Evolutionary conservation across 37 sponge, comb jelly and placozoan species (phyloP).

Genomic region (Trichoplax adhaerens): DNA sequence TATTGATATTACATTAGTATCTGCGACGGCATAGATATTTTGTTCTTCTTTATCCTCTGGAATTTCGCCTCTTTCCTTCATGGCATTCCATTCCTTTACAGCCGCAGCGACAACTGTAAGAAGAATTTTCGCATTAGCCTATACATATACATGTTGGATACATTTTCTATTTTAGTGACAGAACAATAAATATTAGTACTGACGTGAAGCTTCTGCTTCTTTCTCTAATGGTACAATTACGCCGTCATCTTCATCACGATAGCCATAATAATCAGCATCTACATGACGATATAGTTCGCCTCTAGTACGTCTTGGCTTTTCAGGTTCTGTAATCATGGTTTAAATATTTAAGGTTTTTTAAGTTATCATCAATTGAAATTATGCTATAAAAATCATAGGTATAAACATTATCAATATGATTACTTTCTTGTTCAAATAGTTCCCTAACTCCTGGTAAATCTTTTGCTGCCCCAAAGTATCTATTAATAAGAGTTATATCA

Average conservation of each 20-base stretch:
- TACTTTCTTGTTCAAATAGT: constrained; percentile 71
- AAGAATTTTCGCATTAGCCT: background rate
- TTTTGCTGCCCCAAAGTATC: constrained; percentile 92
- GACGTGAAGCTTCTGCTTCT: constrained; percentile 33
- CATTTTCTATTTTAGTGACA: constrained; percentile 14
- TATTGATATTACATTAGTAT: background rate
- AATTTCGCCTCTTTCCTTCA: constrained; percentile 19
- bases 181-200: no score
- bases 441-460: constrained; percentile 96
- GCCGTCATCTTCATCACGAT: constrained; percentile 97
- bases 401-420: background rate
- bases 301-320: constrained; percentile 32
- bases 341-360: no score
- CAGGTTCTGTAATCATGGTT: no score
- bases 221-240: constrained; percentile 58
- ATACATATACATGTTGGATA: background rate
- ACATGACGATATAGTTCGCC: constrained; percentile 62
- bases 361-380: no score
- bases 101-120: constrained; percentile 31
- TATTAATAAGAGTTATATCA: background rate
- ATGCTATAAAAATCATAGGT: no score
- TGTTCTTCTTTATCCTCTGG: constrained; percentile 38
- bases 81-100: constrained; percentile 48
- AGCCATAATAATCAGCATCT: constrained; percentile 97
- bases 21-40: constrained; percentile 53